These are phyloP conservation scores for Tiliacea citrago DNA, from an alignment of 2,888 invertebrate species.

Conservation along the genomic window DNA sequence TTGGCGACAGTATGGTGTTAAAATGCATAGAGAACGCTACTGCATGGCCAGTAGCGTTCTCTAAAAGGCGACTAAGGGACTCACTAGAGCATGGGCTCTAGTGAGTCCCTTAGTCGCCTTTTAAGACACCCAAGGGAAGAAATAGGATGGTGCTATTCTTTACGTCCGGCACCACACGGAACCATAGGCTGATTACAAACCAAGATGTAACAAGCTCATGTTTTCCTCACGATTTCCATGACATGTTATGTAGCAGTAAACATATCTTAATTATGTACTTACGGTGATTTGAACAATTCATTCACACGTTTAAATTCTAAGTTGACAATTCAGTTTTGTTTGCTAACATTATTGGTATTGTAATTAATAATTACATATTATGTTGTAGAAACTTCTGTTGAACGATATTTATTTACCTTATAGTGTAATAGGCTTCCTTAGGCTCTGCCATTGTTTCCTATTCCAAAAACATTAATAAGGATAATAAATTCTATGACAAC, in stretches of 20 bases:
- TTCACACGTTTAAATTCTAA: slow-evolving; percentile 34
- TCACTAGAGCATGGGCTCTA: no score
- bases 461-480: neutral
- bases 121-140: no score
- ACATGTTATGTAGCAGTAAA: slow-evolving; percentile 10
- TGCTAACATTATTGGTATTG: slow-evolving; percentile 12
- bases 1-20: no score
- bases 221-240: neutral
- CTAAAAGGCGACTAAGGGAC: no score
- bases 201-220: neutral
- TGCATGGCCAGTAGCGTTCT: no score
- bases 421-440: neutral
- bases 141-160: no score
- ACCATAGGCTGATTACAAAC: neutral
- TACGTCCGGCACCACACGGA: no score
- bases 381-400: neutral
- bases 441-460: neutral
- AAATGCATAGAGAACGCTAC: no score
- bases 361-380: slow-evolving; percentile 1
- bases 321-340: slow-evolving; percentile 13
- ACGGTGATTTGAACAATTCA: slow-evolving; percentile 7
- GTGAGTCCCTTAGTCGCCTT: no score
- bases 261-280: slow-evolving; percentile 17
- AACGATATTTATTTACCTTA: slow-evolving; percentile 13
- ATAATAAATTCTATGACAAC: no score